phyloP scores from a whole-genome alignment of 2,797 vertebrate species.

The Melanotaenia boesemani region DNA sequence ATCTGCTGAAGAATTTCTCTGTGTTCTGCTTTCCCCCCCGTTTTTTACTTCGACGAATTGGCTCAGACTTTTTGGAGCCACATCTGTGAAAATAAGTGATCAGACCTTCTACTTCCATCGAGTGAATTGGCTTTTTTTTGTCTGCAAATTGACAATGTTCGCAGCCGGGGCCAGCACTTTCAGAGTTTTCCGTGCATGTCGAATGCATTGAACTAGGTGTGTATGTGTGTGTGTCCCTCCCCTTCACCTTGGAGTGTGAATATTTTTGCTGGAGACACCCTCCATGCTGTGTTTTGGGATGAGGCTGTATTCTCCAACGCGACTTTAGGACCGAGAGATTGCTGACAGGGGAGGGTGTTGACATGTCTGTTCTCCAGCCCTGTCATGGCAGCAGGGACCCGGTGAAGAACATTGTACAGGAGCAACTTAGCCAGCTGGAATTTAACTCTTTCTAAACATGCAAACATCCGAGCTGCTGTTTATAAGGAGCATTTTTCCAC shows the following conservation, averaged over 20 bases:
- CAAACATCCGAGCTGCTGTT: slow-evolving; percentile 6
- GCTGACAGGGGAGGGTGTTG: slow-evolving; percentile 73
- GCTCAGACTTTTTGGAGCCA: background rate
- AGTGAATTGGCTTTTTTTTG: background rate
- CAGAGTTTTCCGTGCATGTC: slow-evolving; percentile 15
- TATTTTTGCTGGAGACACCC: slow-evolving; percentile 23
- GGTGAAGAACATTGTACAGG: slow-evolving; percentile 21
- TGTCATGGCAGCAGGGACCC: slow-evolving; percentile 60
- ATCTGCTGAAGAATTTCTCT: background rate
- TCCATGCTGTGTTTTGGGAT: slow-evolving; percentile 25
- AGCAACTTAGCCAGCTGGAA: slow-evolving; percentile 24
- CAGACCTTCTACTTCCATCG: slow-evolving; percentile 15
- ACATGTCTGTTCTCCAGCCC: slow-evolving; percentile 68
- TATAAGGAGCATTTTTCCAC: background rate
- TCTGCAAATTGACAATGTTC: background rate
- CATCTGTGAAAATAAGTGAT: background rate
- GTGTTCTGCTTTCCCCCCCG: background rate
- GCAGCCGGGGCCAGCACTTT: slow-evolving; percentile 6
- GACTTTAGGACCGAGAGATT: slow-evolving; percentile 48
- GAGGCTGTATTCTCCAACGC: slow-evolving; percentile 25
- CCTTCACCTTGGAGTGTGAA: slow-evolving; percentile 19
- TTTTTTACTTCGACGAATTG: background rate
- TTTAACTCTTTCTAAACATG: slow-evolving; percentile 3
- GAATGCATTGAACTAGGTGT: slow-evolving; percentile 2
- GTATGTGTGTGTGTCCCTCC: background rate